Base-by-base conservation (phyloP, 1,140 invertebrate species). In the Penaeus indicus region DNA sequence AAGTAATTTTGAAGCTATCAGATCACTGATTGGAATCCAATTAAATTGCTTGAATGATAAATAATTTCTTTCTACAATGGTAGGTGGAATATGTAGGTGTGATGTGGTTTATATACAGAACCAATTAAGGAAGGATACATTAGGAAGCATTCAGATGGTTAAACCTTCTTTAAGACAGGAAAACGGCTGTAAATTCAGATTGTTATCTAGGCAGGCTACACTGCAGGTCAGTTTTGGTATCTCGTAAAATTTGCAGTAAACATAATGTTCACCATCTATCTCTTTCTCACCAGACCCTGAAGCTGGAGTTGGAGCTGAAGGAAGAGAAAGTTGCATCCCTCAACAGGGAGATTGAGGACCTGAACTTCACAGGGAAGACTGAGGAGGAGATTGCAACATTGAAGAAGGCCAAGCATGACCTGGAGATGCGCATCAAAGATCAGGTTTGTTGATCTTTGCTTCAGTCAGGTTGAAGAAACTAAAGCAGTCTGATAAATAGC, bases 391-490 rank as follows among this genome's bases (percentile, higher is more conserved):
- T 97, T 22, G 95, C 96, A 0, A 94, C 95, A 42, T 93, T 98
- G 88, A 95, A 97, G 87, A 95, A 97, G 91, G 94, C 95, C 0
- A 97, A 97, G 92, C 95, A 97, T 91, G 97, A 98, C 80, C 94
- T 97, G n/a, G 97, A 98, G 92, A 94, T 96, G 61, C 96, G 97
- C 89, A 92, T 96, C 7, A 96, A 97, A 91, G 97, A 99, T 92
- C 97, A 98, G 92, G 92, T 92, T 61, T 38, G 25, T 54, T 13
- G 16, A 5, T 16, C 54, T 11, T 54, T 54, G 54, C 54, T 54
- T 1, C 16, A 1, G 11, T 54, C 11, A 16, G 10, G 10, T 16
- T 13, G 10, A 54, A 54, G 16, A 54, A 16, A 54, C 54, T 32
- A 13, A 13, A 54, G 54, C 10, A 54, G 10, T 13, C 1, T 54